phyloP scores from a whole-genome alignment of 1,140 invertebrate genomes.

The Dinoponera quadriceps region DNA sequence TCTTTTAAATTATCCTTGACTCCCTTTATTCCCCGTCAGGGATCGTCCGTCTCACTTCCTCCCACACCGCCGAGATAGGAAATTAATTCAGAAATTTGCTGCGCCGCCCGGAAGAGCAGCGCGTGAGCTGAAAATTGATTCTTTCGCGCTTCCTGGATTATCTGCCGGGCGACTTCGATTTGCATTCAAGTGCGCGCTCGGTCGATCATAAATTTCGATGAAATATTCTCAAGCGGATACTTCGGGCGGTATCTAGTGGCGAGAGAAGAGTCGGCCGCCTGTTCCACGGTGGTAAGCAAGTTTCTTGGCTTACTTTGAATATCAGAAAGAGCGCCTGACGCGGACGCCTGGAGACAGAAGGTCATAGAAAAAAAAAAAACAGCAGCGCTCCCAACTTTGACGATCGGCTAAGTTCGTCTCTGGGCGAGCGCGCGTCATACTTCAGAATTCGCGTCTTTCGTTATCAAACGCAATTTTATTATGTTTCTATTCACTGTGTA shows the following conservation, averaged over 20 bases:
- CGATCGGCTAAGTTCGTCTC: no score
- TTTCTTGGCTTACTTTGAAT: conserved; percentile 65
- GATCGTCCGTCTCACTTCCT: not conserved
- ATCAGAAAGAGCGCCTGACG: conserved; percentile 22
- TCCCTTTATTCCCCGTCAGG: conserved; percentile 14
- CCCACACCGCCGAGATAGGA: not conserved
- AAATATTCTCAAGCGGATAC: conserved; percentile 52
- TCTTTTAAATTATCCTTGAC: not conserved
- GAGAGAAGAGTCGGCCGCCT: conserved; percentile 23
- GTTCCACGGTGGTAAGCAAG: conserved; percentile 64
- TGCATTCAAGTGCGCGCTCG: conserved; percentile 44
- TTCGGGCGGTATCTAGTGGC: conserved; percentile 51
- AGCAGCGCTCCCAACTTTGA: not conserved
- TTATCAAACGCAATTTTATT: no score
- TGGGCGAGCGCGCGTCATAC: no score
- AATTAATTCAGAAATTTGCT: conserved; percentile 55
- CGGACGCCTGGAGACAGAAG: conserved; percentile 49
- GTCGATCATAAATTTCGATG: conserved; percentile 69
- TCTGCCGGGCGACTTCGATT: conserved; percentile 43
- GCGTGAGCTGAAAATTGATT: conserved; percentile 52
- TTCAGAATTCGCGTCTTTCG: no score
- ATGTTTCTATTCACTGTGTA: no score
- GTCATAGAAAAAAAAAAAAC: conserved; percentile 16
- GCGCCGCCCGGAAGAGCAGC: conserved; percentile 14
- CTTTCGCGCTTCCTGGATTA: conserved; percentile 39